Evolutionary conservation across 2,888 invertebrate genomes (phyloP).

Genomic region (Onchidella celtica): DNA sequence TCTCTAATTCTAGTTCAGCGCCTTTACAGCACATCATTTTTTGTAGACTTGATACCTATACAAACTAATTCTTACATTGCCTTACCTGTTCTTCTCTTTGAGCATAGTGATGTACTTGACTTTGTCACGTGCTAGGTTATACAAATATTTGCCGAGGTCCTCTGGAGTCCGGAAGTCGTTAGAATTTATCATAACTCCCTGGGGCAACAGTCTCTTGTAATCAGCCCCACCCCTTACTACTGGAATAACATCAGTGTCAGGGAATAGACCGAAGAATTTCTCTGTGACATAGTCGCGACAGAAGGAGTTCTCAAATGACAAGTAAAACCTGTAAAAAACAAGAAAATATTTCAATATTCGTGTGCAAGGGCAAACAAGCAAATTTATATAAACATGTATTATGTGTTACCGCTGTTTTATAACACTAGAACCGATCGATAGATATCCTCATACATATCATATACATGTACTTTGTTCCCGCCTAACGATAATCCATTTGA

Average conservation of each 20-base stretch:
- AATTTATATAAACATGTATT: too few relatives aligned
- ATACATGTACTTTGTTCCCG: too few relatives aligned
- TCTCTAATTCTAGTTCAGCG: too few relatives aligned
- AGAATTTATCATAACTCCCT: slow-evolving; percentile 43
- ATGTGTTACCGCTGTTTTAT: too few relatives aligned
- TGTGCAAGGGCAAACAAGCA: too few relatives aligned
- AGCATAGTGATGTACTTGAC: slow-evolving; percentile 29
- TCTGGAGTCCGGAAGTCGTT: slow-evolving; percentile 40
- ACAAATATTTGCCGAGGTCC: slow-evolving; percentile 44
- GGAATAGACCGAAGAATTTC: slow-evolving; percentile 58
- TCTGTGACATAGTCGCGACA: slow-evolving; percentile 65
- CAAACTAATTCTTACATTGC: too few relatives aligned
- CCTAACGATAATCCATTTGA: too few relatives aligned
- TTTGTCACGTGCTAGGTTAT: slow-evolving; percentile 27
- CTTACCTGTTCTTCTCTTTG: not conserved
- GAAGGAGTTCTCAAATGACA: slow-evolving; percentile 64
- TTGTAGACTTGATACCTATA: too few relatives aligned
- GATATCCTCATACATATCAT: too few relatives aligned
- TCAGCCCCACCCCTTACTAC: slow-evolving; percentile 55
- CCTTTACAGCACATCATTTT: too few relatives aligned
- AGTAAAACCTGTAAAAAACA: slow-evolving; percentile 56
- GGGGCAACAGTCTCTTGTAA: slow-evolving; percentile 50
- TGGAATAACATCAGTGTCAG: slow-evolving; percentile 48
- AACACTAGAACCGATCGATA: too few relatives aligned
- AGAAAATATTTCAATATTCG: too few relatives aligned